Evolutionary conservation across 23 tunicate genomes (phyloP).

Genomic region (Phallusia fumigata): DNA sequence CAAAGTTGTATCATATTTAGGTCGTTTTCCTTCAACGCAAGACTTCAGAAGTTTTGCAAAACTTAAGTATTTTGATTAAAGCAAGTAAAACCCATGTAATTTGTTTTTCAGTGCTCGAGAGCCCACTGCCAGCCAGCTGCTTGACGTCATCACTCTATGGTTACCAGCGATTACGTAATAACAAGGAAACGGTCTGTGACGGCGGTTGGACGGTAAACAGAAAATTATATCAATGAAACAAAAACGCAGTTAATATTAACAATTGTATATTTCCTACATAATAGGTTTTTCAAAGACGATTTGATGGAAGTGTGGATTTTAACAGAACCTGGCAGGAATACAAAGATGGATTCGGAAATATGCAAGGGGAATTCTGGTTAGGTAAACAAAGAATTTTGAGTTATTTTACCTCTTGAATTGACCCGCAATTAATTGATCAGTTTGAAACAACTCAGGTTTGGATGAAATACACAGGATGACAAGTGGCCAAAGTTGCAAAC

Average conservation of each 20-base stretch:
- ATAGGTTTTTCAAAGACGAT: conserved; percentile 3
- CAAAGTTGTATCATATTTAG: too few relatives aligned
- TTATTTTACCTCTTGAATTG: background rate
- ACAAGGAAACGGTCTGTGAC: background rate
- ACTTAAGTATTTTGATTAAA: too few relatives aligned
- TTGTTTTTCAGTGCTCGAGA: background rate
- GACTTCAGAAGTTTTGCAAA: too few relatives aligned
- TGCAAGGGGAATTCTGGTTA: background rate
- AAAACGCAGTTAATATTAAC: background rate
- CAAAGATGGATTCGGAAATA: conserved; percentile 1
- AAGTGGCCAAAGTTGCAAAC: background rate
- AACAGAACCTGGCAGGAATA: background rate
- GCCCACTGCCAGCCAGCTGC: background rate
- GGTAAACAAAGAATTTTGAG: background rate
- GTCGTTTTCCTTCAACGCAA: too few relatives aligned
- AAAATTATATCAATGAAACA: background rate
- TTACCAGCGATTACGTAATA: background rate
- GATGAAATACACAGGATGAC: background rate
- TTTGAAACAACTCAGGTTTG: background rate
- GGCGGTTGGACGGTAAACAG: conserved; percentile 8
- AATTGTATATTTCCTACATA: background rate
- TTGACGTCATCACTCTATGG: background rate
- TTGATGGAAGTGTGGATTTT: conserved; percentile 13
- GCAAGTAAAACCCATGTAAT: background rate
- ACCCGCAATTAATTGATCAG: background rate